Base-by-base conservation (phyloP, 2,113 vertebrate species). In the Leptocoma aspasia region DNA sequence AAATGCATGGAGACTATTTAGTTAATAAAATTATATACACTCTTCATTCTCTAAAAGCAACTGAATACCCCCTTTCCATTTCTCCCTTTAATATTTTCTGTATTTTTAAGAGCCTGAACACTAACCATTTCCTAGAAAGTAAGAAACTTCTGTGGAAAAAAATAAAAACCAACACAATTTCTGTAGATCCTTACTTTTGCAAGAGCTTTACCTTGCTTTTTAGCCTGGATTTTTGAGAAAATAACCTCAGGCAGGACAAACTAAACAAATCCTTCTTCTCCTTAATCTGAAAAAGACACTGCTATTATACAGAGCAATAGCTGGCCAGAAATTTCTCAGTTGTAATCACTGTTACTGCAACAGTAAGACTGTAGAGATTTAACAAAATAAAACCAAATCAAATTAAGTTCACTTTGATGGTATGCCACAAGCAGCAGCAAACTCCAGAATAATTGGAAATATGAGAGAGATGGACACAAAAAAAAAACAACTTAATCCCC, bases 331-430 rank as follows among this genome's bases (percentile, higher is more conserved):
- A 59, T 76, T 71, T 45, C 71, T 73, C 56, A 47, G 52, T 7
- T 75, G 52, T 75, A 92, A 92, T 71, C 76, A 44, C 39, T 90
- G 64, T 78, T 94, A 78, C 10, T 89, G 47, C 76, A 92, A 92
- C 75, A 47, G 2, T 78, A 89, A 89, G 64, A 84, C 83, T 78
- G 47, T 33, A 90, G 72, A 86, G 76, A 93, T 92, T 89, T 91
- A 95, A 56, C 60, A 89, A 96, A 94, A 93, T 82, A 82, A 86
- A 89, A 61, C 47, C 47, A 72, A 86, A 95, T 45, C 63, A 77
- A 80, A 54, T 82, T 63, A 27, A 86, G 30, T 90, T 86, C 37
- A 63, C 47, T 90, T 76, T 56, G 72, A 90, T 63, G 39, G 63
- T 41, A 73, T 37, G 39, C 45, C 72, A 81, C 19, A 52, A 70